Base-by-base conservation (phyloP, 1,140 invertebrate genomes). In the Glossosoma conforme region DNA sequence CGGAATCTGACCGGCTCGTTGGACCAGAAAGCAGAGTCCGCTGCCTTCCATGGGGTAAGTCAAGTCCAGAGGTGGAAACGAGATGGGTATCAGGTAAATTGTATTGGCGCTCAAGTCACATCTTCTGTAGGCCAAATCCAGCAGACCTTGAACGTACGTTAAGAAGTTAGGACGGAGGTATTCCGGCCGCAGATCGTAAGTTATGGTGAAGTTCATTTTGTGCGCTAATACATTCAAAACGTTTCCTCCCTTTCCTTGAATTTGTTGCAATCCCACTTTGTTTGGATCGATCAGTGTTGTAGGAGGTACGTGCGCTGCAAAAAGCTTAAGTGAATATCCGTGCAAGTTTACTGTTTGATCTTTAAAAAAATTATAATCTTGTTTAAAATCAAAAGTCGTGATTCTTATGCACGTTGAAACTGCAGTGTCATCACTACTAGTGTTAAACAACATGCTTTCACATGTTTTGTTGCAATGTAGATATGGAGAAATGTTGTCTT, bases 21-120 rank as follows among this genome's bases (percentile, higher is more conserved):
- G 56, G 1, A 55, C 48, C 2, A 54, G 11, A 32, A 58, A 58
- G 18, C 56, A 58, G 6, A 54, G 21, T 6, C 56, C 56, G 19
- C 52, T 52, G 10, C 44, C 44, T 47, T 58, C 56, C 11, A 47
- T 37, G 3, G 56, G 52, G 38, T 54, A 58, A 8, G 43, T 17
- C 6, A 50, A 22, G 14, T 47, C 35, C 4, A 52, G 33, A 20
- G 30, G 14, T 10, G 52, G 52, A 48, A 30, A 58, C 11, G 52
- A 35, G 19, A 48, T 17, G 9, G 32, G 37, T 22, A 44, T 2
- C 13, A 54, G 18, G 36, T 54, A 58, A 13, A 58, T 32, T 0
- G 9, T 37, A 19, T 44, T 44, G 1, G 36, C 20, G 28, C n/a
- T 19, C 10, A 55, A 30, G 33, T 54, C 44, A 22, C 24, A 46